Percentiles rank a stretch among this genome's conserved stretches.
These are phyloP conservation scores for Gnathonemus echidnorhynchus DNA, from an alignment of 2,113 vertebrate genomes.

Conservation along the genomic window DNA sequence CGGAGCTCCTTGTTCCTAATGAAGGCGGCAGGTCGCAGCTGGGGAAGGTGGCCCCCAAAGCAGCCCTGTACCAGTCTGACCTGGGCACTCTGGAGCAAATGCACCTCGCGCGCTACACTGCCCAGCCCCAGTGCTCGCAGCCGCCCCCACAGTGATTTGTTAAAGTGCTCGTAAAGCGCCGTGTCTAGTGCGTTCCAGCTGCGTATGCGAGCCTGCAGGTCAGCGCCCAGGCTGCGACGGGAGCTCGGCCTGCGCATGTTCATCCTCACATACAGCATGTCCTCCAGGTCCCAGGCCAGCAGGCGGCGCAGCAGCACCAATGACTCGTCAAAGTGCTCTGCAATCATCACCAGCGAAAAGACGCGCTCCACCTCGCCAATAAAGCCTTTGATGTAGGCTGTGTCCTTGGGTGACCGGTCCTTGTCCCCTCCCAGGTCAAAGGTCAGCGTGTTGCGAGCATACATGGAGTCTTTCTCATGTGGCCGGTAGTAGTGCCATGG, in stretches of 20 bases:
- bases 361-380: constrained; percentile 60
- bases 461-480: constrained; percentile 69
- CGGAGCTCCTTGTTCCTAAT: constrained; percentile 76
- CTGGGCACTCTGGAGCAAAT: constrained; percentile 55
- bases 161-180: constrained; percentile 71
- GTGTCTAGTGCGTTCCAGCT: constrained; percentile 73
- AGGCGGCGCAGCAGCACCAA: constrained; percentile 72
- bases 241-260: constrained; percentile 69
- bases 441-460: constrained; percentile 71
- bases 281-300: constrained; percentile 75
- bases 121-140: constrained; percentile 54
- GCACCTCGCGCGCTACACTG: constrained; percentile 68
- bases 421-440: constrained; percentile 76
- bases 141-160: constrained; percentile 69
- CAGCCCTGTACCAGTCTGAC: constrained; percentile 64
- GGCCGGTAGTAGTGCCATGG: constrained; percentile 70
- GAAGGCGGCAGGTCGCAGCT: constrained; percentile 55
- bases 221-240: constrained; percentile 55
- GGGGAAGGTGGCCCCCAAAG: constrained; percentile 57
- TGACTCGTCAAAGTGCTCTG: constrained; percentile 80
- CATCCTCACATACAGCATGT: constrained; percentile 72
- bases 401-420: constrained; percentile 50
- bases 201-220: constrained; percentile 55
- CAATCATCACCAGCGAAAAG: constrained; percentile 79
- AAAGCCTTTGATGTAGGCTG: constrained; percentile 55